phyloP scores from a whole-genome alignment of 2,888 invertebrate species.

The Nephrocerus scutellatus region DNA sequence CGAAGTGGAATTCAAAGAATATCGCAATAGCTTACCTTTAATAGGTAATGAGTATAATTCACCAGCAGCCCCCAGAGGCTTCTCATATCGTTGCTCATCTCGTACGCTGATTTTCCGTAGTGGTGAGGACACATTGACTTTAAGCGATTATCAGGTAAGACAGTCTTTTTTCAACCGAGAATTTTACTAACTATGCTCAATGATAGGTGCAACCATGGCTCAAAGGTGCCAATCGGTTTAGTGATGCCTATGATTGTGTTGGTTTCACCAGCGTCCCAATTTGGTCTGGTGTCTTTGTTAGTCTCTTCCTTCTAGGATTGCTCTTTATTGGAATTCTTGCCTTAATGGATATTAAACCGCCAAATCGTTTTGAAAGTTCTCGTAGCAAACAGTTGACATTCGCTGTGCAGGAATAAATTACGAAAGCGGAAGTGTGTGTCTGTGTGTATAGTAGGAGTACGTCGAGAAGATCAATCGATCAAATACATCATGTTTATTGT shows the following conservation, averaged over 20 bases:
- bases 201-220: conserved; percentile 52
- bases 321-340: conserved; percentile 75
- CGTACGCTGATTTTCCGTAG: conserved; percentile 49
- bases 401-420: conserved; percentile 63
- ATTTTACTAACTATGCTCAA: conserved; percentile 1
- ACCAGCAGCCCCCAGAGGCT: conserved; percentile 52
- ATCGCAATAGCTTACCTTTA: conserved; percentile 28
- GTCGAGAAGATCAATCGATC: neutral
- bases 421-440: neutral
- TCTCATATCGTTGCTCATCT: conserved; percentile 52
- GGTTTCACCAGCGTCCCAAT: conserved; percentile 88
- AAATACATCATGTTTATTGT: conserved; percentile 30
- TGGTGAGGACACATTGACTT: conserved; percentile 48
- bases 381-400: conserved; percentile 88
- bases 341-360: conserved; percentile 88
- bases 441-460: neutral
- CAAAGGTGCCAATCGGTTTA: conserved; percentile 55
- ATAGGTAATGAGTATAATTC: conserved; percentile 35
- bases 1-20: conserved; percentile 50
- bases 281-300: conserved; percentile 83
- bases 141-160: conserved; percentile 52
- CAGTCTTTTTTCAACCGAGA: neutral
- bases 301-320: conserved; percentile 66
- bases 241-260: conserved; percentile 79
- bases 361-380: conserved; percentile 94